Percentiles rank a stretch among this genome's conserved stretches.
phyloP scores from a whole-genome alignment of 1,140 invertebrate genomes.

The Hyphantria cunea region DNA sequence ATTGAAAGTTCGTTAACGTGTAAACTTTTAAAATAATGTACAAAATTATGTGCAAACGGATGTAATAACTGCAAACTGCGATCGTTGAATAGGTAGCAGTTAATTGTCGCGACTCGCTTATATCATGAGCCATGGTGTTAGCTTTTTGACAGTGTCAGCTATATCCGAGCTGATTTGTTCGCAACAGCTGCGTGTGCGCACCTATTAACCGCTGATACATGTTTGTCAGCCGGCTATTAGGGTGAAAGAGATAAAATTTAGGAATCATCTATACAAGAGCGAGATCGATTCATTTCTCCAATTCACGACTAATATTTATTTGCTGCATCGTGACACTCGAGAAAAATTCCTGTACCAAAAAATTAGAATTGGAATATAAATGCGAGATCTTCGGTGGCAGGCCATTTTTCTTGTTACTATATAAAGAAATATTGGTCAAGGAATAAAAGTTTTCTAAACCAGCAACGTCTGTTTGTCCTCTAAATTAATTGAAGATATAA shows the following conservation, averaged over 20 bases:
- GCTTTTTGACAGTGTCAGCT: slow-evolving; percentile 79
- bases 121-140: slow-evolving; percentile 44
- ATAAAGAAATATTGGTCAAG: slow-evolving; percentile 74
- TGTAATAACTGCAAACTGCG: too few species aligned
- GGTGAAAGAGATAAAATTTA: slow-evolving; percentile 71
- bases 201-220: slow-evolving; percentile 81
- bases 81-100: neutral
- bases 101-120: slow-evolving; percentile 42
- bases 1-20: too few species aligned
- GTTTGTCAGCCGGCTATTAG: slow-evolving; percentile 80
- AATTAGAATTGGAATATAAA: slow-evolving; percentile 70
- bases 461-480: slow-evolving; percentile 10
- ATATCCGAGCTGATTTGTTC: slow-evolving; percentile 80
- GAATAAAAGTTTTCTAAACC: slow-evolving; percentile 36
- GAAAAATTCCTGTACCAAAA: slow-evolving; percentile 72
- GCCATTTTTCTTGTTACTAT: slow-evolving; percentile 68
- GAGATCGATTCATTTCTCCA: slow-evolving; percentile 74
- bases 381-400: slow-evolving; percentile 59
- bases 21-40: too few species aligned
- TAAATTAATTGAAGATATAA: neutral
- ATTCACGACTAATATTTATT: slow-evolving; percentile 75
- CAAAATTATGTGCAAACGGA: too few species aligned
- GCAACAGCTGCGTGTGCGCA: slow-evolving; percentile 76
- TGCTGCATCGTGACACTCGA: slow-evolving; percentile 72
- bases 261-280: slow-evolving; percentile 65